Evolutionary conservation across 2,113 vertebrate species (phyloP).

Genomic region (Mola mola): DNA sequence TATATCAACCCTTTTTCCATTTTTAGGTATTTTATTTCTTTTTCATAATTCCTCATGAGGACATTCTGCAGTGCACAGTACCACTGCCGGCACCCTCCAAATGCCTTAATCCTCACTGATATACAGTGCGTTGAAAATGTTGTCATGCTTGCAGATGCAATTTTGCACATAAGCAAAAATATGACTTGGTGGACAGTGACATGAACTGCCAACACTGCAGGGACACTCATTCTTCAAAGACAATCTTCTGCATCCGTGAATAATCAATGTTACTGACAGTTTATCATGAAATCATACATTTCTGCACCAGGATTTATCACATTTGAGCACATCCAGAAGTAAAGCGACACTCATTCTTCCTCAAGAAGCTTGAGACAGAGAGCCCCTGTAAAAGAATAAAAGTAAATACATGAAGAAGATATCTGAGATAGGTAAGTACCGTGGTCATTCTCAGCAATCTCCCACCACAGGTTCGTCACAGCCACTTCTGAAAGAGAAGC

Average conservation of each 20-base stretch:
- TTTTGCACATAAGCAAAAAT: slow-evolving; percentile 66
- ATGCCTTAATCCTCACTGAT: slow-evolving; percentile 67
- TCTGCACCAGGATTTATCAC: slow-evolving; percentile 6
- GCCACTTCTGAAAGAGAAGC: slow-evolving; percentile 59
- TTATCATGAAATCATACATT: slow-evolving; percentile 59
- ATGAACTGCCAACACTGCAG: slow-evolving; percentile 61
- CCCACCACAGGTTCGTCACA: slow-evolving; percentile 58
- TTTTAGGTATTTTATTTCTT: slow-evolving; percentile 37
- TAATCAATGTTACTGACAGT: slow-evolving; percentile 70
- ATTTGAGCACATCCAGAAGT: slow-evolving; percentile 2
- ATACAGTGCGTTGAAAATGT: slow-evolving; percentile 57
- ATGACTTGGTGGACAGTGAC: slow-evolving; percentile 67
- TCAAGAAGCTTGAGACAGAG: slow-evolving; percentile 8
- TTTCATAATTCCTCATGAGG: slow-evolving; percentile 25
- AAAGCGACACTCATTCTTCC: slow-evolving; percentile 28
- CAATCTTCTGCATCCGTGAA: slow-evolving; percentile 61
- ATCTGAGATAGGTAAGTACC: slow-evolving; percentile 44
- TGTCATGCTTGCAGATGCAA: slow-evolving; percentile 71
- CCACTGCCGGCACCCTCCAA: slow-evolving; percentile 22
- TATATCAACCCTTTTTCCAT: slow-evolving; percentile 6
- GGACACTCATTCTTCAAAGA: slow-evolving; percentile 72
- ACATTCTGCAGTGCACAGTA: slow-evolving; percentile 12
- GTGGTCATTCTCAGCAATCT: slow-evolving; percentile 66
- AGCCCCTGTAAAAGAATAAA: slow-evolving; percentile 6
- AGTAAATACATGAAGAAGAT: slow-evolving; percentile 60